A percentile compares a stretch with the other conserved stretches of the same genome.
Evolutionary conservation across 1,140 invertebrate species (phyloP).

Genomic region (Medauroidea extradentata): DNA sequence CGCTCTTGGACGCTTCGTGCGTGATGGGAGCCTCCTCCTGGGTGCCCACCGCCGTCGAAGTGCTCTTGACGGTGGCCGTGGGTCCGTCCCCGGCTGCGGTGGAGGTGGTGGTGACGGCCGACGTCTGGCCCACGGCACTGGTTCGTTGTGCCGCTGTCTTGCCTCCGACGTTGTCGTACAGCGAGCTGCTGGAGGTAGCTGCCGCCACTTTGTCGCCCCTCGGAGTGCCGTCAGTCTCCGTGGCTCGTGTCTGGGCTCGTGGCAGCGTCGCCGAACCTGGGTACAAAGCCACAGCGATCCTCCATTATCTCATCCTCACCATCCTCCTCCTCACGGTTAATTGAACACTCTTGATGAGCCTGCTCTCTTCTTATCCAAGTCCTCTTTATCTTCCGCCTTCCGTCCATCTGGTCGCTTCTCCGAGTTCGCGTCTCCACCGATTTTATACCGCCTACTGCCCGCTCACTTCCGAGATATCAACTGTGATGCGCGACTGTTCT

Average conservation of each 20-base stretch:
- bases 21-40: not conserved
- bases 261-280: slow-evolving; percentile 79
- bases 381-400: too few species aligned
- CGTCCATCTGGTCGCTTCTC: too few species aligned
- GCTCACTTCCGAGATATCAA: too few species aligned
- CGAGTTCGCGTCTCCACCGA: too few species aligned
- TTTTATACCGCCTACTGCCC: too few species aligned
- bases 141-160: slow-evolving; percentile 41
- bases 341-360: too few species aligned
- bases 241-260: slow-evolving; percentile 64
- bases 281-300: slow-evolving; percentile 28
- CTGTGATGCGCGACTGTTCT: too few species aligned
- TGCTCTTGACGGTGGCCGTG: slow-evolving; percentile 3
- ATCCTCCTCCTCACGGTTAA: too few species aligned
- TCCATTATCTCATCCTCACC: too few species aligned
- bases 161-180: slow-evolving; percentile 78
- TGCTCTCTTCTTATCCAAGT: too few species aligned
- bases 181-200: slow-evolving; percentile 78
- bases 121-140: slow-evolving; percentile 48
- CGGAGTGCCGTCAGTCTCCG: slow-evolving; percentile 54
- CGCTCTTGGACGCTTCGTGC: slow-evolving; percentile 57
- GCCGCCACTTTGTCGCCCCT: slow-evolving; percentile 69
- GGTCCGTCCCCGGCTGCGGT: too few species aligned
- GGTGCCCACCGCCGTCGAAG: not conserved
- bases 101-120: slow-evolving; percentile 42